Percentiles rank a stretch among this genome's conserved stretches.
phyloP scores from a whole-genome alignment of 2,888 invertebrate genomes.

The Plagodis dolabraria region DNA sequence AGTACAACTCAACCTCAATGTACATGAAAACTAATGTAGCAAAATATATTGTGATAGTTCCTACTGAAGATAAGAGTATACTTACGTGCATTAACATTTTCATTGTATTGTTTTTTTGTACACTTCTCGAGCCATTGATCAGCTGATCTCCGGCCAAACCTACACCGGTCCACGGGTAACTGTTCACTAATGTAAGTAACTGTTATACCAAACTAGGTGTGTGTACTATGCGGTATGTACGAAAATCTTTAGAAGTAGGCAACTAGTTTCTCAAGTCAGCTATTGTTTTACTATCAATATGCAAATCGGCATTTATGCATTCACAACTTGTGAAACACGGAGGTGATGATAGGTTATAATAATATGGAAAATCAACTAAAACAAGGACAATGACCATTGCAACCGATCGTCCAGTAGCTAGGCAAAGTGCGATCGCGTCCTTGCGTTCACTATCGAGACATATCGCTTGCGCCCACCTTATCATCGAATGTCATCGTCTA shows the following conservation, averaged over 20 bases:
- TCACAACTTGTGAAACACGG: slow-evolving; percentile 28
- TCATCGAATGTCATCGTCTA: slow-evolving; percentile 76
- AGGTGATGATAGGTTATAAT: slow-evolving; percentile 40
- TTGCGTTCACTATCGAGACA: slow-evolving; percentile 71
- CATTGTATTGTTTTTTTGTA: slow-evolving; percentile 22
- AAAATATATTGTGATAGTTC: slow-evolving; percentile 10
- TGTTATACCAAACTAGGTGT: slow-evolving; percentile 39
- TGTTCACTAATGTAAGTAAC: slow-evolving; percentile 45
- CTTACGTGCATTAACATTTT: slow-evolving; percentile 9
- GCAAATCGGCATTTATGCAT: slow-evolving; percentile 31
- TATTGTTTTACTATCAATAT: slow-evolving; percentile 43
- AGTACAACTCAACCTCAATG: too few relatives aligned
- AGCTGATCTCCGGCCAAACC: slow-evolving; percentile 51
- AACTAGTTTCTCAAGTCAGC: slow-evolving; percentile 28
- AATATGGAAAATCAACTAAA: slow-evolving; percentile 38
- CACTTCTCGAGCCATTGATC: slow-evolving; percentile 36
- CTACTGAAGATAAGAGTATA: background rate
- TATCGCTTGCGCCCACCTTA: slow-evolving; percentile 62
- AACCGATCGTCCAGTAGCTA: slow-evolving; percentile 49
- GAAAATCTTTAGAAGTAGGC: slow-evolving; percentile 10
- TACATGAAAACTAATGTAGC: background rate
- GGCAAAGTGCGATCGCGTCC: slow-evolving; percentile 60
- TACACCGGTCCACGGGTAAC: slow-evolving; percentile 46
- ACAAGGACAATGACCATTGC: slow-evolving; percentile 40
- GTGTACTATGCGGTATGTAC: slow-evolving; percentile 24